Evolutionary conservation across 2,797 vertebrate genomes (phyloP), one percentile per base, ranked within the genome.

Genomic region (Trachurus trachurus): DNA sequence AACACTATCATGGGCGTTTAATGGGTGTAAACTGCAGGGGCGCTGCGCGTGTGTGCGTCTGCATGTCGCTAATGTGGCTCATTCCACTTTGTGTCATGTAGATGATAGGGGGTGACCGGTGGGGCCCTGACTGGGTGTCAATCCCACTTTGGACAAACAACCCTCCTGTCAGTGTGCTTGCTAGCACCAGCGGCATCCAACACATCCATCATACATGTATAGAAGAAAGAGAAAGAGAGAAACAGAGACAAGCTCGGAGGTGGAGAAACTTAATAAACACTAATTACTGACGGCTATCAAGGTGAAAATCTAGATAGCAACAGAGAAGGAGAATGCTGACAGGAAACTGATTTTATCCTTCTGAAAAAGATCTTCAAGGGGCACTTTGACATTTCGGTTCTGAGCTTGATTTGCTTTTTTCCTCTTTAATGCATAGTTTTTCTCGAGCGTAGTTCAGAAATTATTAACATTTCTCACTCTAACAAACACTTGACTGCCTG

Each of bases 31-130:
- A 84, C 86, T 82, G 86, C 78, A 42, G 76, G 66, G 83, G 78
- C 60, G 50, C 74, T 3, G 84, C 65, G 39, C 64, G 74, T 45
- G 86, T 54, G 62, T 29, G 72, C 31, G 31, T 34, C 76, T 74
- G 72, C 44, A 6, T 74, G 88, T 73, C 31, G 81, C 90, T 96
- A 94, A 95, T 96, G 94, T 94, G 91, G 89, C 92, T 96, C 94
- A 92, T 97, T 97, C 84, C 96, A 94, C 92, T 95, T 94, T 90
- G 92, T 94, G 96, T 97, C 97, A 97, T 94, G 94, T 95, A 91
- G 94, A 96, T 96, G 96, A 89, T 85, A 44, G 79, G 73, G 79
- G 86, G 82, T 75, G 88, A 86, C 81, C 70, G 69, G 50, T n/a
- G 62, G 79, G 80, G 84, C 80, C 68, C 52, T 53, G 89, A 90